Base-by-base conservation (phyloP, 2,888 invertebrate genomes). In the Lydus trimaculatus region DNA sequence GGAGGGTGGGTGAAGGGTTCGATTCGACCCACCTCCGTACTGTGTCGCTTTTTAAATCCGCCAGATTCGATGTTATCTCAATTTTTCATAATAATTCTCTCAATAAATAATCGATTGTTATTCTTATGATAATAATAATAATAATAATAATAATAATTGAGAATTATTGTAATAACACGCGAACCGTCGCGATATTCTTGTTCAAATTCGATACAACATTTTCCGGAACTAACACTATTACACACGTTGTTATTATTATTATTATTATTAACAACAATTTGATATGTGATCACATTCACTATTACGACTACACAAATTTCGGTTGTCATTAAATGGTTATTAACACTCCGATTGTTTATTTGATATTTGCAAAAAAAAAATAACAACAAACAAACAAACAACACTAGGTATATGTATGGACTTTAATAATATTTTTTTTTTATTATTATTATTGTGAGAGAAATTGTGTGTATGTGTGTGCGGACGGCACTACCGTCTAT, bases 11-110 rank as follows among this genome's bases (percentile, higher is more conserved):
- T 87, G 88, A 82, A 76, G 82, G 84, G 80, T 81, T 80, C 71
- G 88, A 87, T 84, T 88, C 88, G 81, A 88, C 88, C 88, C 88
- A 88, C 85, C 88, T 87, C 87, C 88, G 84, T 77, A 88, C 88
- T 82, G 87, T 86, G 82, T 88, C 88, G 83, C 87, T 87, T 83
- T 88, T 87, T 78, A 88, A 86, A 84, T 88, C 88, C 87, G 87
- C 88, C 89, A 89, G 88, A 86, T 88, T 88, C 86, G 86, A 66
- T 69, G n/a, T 23, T 59, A 33, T 59, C 23, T 31, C 20, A 31
- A 28, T 33, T 28, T 59, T 28, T 15, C n/a, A 43, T n/a, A 13
- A n/a, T 5, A 43, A 43, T 17, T n/a, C n/a, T 43, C 17, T 43
- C 17, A 48, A 48, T 20, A 20, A 7, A 6, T n/a, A 43, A 5